Percentiles rank a stretch among this genome's conserved stretches.
Evolutionary conservation across 2,113 vertebrate genomes (phyloP).

Genomic region (Monopterus albus): DNA sequence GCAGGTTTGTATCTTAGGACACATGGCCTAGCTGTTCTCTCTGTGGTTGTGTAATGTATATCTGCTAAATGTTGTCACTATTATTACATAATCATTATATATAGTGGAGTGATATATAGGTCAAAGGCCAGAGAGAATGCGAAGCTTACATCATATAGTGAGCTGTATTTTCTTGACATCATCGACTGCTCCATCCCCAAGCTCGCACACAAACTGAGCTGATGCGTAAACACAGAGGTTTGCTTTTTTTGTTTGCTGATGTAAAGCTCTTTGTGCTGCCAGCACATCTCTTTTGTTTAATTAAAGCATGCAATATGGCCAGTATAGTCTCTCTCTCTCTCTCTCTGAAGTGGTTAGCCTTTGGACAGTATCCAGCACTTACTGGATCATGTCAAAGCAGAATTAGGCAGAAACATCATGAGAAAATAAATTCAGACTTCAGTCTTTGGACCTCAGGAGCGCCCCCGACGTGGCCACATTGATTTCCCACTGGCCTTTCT

Average conservation of each 20-base stretch:
- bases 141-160: conserved; percentile 34
- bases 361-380: neutral
- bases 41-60: conserved; percentile 51
- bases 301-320: conserved; percentile 2
- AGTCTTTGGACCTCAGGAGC: conserved; percentile 35
- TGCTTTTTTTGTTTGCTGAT: conserved; percentile 24
- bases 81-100: conserved; percentile 65
- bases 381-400: neutral
- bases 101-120: conserved; percentile 51
- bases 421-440: neutral
- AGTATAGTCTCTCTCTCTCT: conserved; percentile 10
- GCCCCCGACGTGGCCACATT: conserved; percentile 20
- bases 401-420: conserved; percentile 1
- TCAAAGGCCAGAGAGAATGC: conserved; percentile 38
- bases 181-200: conserved; percentile 25
- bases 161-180: conserved; percentile 20
- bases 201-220: neutral
- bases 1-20: conserved; percentile 10
- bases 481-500: conserved; percentile 4
- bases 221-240: conserved; percentile 33
- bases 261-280: neutral
- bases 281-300: conserved; percentile 24
- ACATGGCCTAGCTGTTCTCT: conserved; percentile 1
- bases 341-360: conserved; percentile 13
- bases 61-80: conserved; percentile 64